These are phyloP conservation scores for Pachyuromys duprasi DNA, from an alignment of 2,797 vertebrate genomes.

Conservation along the genomic window DNA sequence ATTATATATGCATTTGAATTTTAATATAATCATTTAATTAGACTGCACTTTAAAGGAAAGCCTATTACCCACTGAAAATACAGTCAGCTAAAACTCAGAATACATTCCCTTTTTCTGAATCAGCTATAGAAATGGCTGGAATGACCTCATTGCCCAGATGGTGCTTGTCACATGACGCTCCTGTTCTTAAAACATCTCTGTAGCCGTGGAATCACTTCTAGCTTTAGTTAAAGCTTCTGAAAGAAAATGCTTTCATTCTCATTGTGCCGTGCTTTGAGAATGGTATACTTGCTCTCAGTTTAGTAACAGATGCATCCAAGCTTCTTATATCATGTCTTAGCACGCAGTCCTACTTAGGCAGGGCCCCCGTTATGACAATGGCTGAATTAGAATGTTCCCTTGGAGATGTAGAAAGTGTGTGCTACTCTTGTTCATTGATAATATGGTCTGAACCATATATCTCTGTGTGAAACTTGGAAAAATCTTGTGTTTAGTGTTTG, in stretches of 20 bases:
- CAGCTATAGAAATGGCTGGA: constrained; percentile 43
- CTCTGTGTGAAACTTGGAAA: constrained; percentile 38
- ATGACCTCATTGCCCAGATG: constrained; percentile 50
- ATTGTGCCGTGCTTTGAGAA: neutral
- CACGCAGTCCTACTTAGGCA: neutral
- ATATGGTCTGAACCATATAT: constrained; percentile 27
- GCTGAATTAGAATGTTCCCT: constrained; percentile 3
- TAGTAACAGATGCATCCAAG: neutral
- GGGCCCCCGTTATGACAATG: constrained; percentile 13
- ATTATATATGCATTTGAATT: constrained; percentile 7
- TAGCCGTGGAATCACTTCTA: constrained; percentile 51
- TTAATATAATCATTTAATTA: constrained; percentile 53
- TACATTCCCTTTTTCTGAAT: neutral
- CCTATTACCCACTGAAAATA: constrained; percentile 26
- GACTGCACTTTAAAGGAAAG: constrained; percentile 39
- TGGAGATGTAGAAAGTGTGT: neutral
- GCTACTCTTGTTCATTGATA: constrained; percentile 7
- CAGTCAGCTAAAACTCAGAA: constrained; percentile 25
- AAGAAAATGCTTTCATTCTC: constrained; percentile 41
- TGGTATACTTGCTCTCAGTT: neutral
- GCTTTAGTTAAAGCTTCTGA: constrained; percentile 42
- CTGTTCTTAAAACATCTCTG: constrained; percentile 48
- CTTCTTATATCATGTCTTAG: neutral
- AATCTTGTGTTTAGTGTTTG: constrained; percentile 29
- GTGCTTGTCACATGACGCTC: constrained; percentile 11